Base-by-base conservation (phyloP, 2,797 vertebrate species). In the Ibycter americanus region DNA sequence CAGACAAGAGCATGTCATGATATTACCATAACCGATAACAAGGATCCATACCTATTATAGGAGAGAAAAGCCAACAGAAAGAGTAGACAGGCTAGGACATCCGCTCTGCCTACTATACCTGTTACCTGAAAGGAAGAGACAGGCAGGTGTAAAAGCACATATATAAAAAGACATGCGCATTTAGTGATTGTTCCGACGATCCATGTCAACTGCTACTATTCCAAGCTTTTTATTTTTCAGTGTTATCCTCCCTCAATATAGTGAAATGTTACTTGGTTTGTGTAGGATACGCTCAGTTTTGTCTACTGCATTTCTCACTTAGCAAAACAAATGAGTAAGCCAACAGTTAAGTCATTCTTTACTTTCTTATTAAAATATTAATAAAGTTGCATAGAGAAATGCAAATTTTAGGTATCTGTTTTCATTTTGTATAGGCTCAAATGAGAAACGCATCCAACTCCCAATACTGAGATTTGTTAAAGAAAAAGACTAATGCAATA, bases 31-130 rank as follows among this genome's bases (percentile, higher is more conserved):
- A 55, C 29, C 5, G 4, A n/a, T 7, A 90, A 18, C 68, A 54
- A 90, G 18, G 29, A 51, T 34, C 83, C 98, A 32, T 98, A 99
- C 99, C 99, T 99, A 96, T 98, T 98, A 98, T 99, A 99, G 98
- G 98, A 99, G 98, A 99, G 99, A 98, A 99, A 99, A 58, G 99
- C 98, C 97, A 99, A 97, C 87, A 99, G 98, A 96, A 99, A 99
- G 89, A 99, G 97, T 84, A 99, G 96, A 93, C 99, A 99, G 10
- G 99, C 99, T 67, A 99, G 96, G 83, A 99, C 99, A 15, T 99
- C 99, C 5, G 99, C 99, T 97, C 99, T 98, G 92, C 99, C 99
- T 62, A 99, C 99, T 56, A 99, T 99, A 46, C 99, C 99, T 88
- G 99, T 99, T 96, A 99, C 99, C 99, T 99, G 96, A 36, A 97